Base-by-base conservation (phyloP, 1,140 invertebrate genomes). In the Pogonus chalceus region DNA sequence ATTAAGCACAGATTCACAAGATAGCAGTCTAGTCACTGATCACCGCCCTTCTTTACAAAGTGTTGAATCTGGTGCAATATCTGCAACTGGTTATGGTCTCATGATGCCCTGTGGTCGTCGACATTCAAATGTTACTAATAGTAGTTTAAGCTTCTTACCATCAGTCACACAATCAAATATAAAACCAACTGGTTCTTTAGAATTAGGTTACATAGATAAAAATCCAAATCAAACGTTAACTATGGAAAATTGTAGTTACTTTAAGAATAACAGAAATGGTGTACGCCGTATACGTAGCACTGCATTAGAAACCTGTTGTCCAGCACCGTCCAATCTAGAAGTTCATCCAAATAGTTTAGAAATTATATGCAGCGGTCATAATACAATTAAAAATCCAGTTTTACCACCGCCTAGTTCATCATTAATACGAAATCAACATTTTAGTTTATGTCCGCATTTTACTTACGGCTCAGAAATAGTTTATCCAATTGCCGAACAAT, bases 401-500 rank as follows among this genome's bases (percentile, higher is more conserved):
- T 67, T 79, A 12, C 72, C 82, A 56, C 80, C 81, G 20, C 79
- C 79, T 22, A 83, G 81, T 61, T 79, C 80, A 56, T 77, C 77
- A 62, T 66, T 83, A 20, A 79, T 80, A 16, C 69, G 81, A 2
- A 82, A 82, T 56, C 79, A 80, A 23, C 80, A 83, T 65, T 67
- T 83, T 31, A 84, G 81, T 65, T 62, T 84, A 1, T 83, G 78
- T 63, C 80, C 81, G 16, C 85, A 83, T 68, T 69, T 81, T 35
- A 80, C 78, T 51, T 84, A 83, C 62, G 81, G 83, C 46, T 85
- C 83, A 35, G 84, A 88, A 65, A 85, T 88, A 20, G 87, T 88
- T 0, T 87, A 89, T 70, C 85, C 87, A 1, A 90, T 90, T 62
- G 86, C 83, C 2, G 87, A 90, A 72, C 85, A 88, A 64, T 84